A percentile compares a stretch with the other conserved stretches of the same genome.
Conservation (phyloP, 2,888 invertebrate genomes). For the Scelioninae gen. 2 region DNA sequence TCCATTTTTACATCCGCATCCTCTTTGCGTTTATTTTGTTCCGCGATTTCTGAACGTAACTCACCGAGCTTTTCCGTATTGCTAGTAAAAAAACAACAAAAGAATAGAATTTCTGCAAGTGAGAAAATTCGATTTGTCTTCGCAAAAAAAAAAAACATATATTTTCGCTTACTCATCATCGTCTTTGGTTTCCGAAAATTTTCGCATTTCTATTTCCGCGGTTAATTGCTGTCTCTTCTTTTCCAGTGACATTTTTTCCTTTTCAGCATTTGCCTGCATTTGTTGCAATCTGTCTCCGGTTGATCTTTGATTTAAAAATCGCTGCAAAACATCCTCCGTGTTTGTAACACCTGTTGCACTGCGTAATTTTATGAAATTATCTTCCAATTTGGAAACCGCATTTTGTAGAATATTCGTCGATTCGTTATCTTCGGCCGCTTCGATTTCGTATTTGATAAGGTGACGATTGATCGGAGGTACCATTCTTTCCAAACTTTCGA, state of each 20-base stretch:
- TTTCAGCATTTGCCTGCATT: slow-evolving; percentile 83
- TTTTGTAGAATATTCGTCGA: slow-evolving; percentile 74
- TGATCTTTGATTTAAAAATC: slow-evolving; percentile 84
- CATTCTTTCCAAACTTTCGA: slow-evolving; percentile 86
- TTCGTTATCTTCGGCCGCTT: slow-evolving; percentile 68
- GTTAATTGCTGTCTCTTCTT: slow-evolving; percentile 80
- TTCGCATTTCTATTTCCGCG: slow-evolving; percentile 78
- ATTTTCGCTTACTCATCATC: slow-evolving; percentile 76
- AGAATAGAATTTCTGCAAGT: background rate
- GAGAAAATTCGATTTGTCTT: background rate
- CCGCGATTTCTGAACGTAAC: slow-evolving; percentile 79
- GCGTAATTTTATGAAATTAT: slow-evolving; percentile 84
- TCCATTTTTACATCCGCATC: slow-evolving; percentile 72
- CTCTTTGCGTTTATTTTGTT: slow-evolving; percentile 75
- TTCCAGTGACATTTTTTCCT: slow-evolving; percentile 84
- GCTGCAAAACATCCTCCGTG: slow-evolving; percentile 84
- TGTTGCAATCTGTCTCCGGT: slow-evolving; percentile 83
- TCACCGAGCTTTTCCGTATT: slow-evolving; percentile 84
- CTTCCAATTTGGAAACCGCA: slow-evolving; percentile 76
- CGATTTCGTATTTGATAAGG: slow-evolving; percentile 68
- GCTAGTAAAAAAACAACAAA: slow-evolving; percentile 74
- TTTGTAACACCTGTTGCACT: slow-evolving; percentile 86
- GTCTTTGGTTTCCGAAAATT: slow-evolving; percentile 87
- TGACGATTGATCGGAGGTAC: slow-evolving; percentile 81
- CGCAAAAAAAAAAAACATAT: background rate